Evolutionary conservation across 2,113 vertebrate genomes (phyloP).

Genomic region (Mobula birostris): DNA sequence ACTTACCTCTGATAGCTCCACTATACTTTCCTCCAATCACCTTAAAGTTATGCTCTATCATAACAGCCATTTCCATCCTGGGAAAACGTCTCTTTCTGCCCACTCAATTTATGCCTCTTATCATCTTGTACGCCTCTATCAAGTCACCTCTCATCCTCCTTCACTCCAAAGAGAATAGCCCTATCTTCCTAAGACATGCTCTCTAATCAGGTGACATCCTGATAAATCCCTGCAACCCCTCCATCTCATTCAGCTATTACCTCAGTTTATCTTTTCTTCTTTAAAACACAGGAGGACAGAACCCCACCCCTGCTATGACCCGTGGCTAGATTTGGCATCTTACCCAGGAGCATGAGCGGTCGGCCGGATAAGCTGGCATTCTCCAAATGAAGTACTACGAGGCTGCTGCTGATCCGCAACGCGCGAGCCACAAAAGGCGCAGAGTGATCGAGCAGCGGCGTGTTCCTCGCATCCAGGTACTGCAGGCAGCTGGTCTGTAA

Average conservation of each 20-base stretch:
- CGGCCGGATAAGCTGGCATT: constrained; percentile 75
- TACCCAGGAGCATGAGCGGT: constrained; percentile 86
- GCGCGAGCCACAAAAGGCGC: constrained; percentile 87
- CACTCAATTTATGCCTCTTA: no score
- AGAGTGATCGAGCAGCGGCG: constrained; percentile 79
- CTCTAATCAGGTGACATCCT: no score
- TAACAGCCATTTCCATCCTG: no score
- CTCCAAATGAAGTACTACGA: constrained; percentile 82
- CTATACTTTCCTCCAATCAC: no score
- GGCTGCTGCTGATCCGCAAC: constrained; percentile 83
- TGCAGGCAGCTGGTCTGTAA: constrained; percentile 80
- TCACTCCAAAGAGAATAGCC: no score
- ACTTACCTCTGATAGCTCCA: no score
- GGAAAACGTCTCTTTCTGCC: no score
- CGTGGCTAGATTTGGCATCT: constrained; percentile 41
- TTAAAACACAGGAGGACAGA: not conserved
- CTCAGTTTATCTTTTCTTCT: not conserved
- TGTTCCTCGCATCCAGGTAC: constrained; percentile 82
- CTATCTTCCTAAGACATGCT: no score
- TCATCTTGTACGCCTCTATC: no score
- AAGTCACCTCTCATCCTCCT: no score
- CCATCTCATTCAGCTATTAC: not conserved
- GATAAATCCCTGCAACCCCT: no score
- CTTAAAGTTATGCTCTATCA: no score
- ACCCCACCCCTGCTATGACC: not conserved